Base-by-base conservation (phyloP, 1,140 invertebrate genomes). In the Cyclina sinensis region DNA sequence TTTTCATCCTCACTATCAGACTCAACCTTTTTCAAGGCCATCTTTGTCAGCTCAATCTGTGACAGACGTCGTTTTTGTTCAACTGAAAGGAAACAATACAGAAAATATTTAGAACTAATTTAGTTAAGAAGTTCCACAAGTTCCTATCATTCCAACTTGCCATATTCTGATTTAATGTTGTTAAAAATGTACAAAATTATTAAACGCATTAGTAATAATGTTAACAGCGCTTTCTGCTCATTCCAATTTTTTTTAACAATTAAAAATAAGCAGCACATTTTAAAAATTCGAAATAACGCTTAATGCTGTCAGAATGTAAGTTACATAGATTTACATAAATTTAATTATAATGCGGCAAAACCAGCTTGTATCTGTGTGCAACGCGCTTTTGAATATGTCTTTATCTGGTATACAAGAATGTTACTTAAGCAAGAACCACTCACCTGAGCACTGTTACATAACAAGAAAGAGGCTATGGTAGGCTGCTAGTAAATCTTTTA, bases 11-110 rank as follows among this genome's bases (percentile, higher is more conserved):
- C 94, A 91, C 92, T 90, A 90, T 95, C 90, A 92, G 89, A 93
- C 86, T 91, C 94, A 9, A 97, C 97, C 96, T 99, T 98, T 96
- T 99, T 99, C 70, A 99, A 96, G 92, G 91, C 91, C 90, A 92
- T 93, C 88, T 93, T 93, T 78, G 92, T 94, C 57, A 94, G 78
- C 48, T 94, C 94, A 62, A 94, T 93, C 89, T 94, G 93, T 3
- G 94, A 95, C 54, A 93, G 82, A 59, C 94, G 91, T 62, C 94
- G 78, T 78, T 93, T 92, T 83, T 93, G 93, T 51, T 94, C 93
- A n/a, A 94, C 94, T 94, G 90, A 51, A 90, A 88, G 62, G 18
- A 70, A 59, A 21, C 74, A 54, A 9, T 3, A 27, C 24, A 62
- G 7, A 43, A 7, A 43, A 14, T 7, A 7, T 43, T 43, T 43